Base-by-base conservation (phyloP, 2,113 vertebrate genomes). In the Dipodomys merriami region DNA sequence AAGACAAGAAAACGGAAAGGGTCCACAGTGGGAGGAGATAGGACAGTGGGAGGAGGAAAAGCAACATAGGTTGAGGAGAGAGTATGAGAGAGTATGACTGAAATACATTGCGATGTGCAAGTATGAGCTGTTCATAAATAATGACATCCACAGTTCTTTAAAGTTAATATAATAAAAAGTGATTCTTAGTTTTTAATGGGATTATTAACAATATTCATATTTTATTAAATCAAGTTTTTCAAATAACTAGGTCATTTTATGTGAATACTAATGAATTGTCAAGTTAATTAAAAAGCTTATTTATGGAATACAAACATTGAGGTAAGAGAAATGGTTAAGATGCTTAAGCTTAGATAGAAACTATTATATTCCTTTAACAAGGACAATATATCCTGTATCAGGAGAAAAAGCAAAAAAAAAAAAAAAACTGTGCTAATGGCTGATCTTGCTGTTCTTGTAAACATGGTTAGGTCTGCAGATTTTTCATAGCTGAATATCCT, bases 401-500 rank as follows among this genome's bases (percentile, higher is more conserved):
- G 18, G n/a, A 46, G 16, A 39, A 81, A 49, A 95, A 62, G 22
- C 79, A 88, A 57, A 69, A 35, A 49, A 95, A 62, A 19, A 76
- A 86, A 57, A 69, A 35, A 25, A 12, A 9, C 9, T 83, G 1
- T 62, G 16, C 76, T 44, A 76, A 64, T 44, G 25, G 1, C 49
- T 65, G 25, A 23, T 85, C 86, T 85, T 49, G 39, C 16, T 89
- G 10, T 91, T 91, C 53, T 93, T 18, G 19, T 88, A 87, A 88
- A 69, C 49, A 46, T 74, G 29, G 74, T 44, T 93, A 86, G 80
- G 71, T 91, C 68, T 86, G 25, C 35, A 92, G 12, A 72, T 65
- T 74, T 90, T 91, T 93, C 87, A 67, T 91, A 93, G 64, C 29
- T 90, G 22, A 86, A 60, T 91, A 84, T 84, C 69, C 69, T 83